Evolutionary conservation across 2,113 vertebrate species (phyloP).

Genomic region (Albula glossodonta): DNA sequence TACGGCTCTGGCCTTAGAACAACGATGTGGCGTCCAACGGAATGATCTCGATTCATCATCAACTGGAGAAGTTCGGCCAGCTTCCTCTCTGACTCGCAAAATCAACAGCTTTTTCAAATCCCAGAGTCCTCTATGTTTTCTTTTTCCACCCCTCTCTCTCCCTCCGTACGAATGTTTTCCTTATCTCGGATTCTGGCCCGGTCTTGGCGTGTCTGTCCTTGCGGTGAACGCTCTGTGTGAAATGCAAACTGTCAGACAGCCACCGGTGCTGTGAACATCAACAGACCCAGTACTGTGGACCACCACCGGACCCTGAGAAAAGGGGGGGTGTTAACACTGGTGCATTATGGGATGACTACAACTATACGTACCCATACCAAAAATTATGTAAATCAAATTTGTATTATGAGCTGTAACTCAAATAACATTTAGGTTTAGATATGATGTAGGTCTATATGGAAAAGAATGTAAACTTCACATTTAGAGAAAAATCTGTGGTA

Average conservation of each 20-base stretch:
- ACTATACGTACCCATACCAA: background rate
- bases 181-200: background rate
- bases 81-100: background rate
- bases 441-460: background rate
- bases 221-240: background rate
- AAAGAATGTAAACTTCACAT: background rate
- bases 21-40: background rate
- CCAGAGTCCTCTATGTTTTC: background rate
- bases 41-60: background rate
- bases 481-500: background rate
- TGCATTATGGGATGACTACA: background rate
- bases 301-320: background rate
- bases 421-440: background rate
- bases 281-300: background rate
- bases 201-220: background rate
- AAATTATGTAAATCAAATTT: background rate
- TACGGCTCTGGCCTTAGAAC: background rate
- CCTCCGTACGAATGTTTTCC: background rate
- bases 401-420: background rate
- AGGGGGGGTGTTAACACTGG: background rate
- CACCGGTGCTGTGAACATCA: background rate
- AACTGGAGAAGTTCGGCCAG: background rate
- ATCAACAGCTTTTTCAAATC: conserved; percentile 26
- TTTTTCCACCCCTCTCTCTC: background rate
- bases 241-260: conserved; percentile 3